Percentiles rank a stretch among this genome's conserved stretches.
phyloP scores from a whole-genome alignment of 2,113 vertebrate species.

The Synodontis membranacea region DNA sequence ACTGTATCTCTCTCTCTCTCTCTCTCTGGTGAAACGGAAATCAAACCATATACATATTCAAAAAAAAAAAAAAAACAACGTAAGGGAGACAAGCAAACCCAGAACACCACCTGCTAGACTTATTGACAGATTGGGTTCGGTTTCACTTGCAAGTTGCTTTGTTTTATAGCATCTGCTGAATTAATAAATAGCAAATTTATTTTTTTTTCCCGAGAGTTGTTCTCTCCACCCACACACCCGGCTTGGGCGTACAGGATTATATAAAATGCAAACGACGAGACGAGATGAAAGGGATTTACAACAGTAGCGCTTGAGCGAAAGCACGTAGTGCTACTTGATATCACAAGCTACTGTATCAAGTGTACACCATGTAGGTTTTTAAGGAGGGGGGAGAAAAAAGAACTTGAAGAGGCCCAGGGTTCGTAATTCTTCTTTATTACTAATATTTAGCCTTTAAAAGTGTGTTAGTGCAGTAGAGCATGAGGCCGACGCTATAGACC shows the following conservation, averaged over 20 bases:
- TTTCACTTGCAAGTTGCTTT: background rate
- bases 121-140: background rate
- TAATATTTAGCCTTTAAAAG: background rate
- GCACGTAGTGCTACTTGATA: background rate
- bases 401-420: background rate
- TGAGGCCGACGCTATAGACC: background rate
- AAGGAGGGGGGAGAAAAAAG: background rate
- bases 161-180: background rate
- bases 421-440: background rate
- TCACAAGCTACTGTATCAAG: background rate
- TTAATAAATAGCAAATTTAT: background rate
- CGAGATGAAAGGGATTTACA: background rate
- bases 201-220: background rate
- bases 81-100: background rate
- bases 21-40: constrained; percentile 19
- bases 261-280: background rate
- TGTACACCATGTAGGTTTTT: background rate
- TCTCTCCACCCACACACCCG: background rate
- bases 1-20: background rate
- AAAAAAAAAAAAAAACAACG: background rate
- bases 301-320: too few species aligned
- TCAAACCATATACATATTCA: constrained; percentile 11
- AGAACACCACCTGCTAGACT: too few species aligned
- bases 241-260: background rate
- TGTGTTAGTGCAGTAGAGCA: background rate